phyloP scores from a whole-genome alignment of 2,888 invertebrate genomes.

The Cylloceria caligata region DNA sequence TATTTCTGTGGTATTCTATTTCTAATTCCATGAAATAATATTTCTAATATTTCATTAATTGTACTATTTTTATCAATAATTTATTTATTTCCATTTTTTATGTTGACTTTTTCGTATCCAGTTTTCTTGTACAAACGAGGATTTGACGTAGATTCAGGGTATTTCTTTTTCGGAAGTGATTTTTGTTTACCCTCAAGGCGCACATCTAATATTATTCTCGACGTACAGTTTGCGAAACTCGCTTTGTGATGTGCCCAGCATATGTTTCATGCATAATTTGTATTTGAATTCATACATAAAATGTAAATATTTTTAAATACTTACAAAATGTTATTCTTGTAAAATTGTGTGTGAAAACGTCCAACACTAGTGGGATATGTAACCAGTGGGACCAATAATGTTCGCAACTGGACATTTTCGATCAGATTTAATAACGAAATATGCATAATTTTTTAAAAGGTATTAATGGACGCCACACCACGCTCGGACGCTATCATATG shows the following conservation, averaged over 20 bases:
- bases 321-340: background rate
- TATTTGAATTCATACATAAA: constrained; percentile 38
- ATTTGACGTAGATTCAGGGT: constrained; percentile 38
- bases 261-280: background rate
- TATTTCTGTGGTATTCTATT: no score
- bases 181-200: constrained; percentile 29
- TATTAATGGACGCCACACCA: constrained; percentile 45
- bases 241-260: constrained; percentile 64
- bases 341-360: background rate
- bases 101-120: constrained; percentile 22
- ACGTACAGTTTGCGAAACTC: constrained; percentile 45
- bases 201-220: constrained; percentile 27
- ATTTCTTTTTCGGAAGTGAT: background rate
- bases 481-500: constrained; percentile 63
- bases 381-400: background rate
- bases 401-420: background rate
- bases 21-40: no score
- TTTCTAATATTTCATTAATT: no score
- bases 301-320: background rate
- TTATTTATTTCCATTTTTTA: background rate
- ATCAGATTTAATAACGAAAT: constrained; percentile 38
- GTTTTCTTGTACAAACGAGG: constrained; percentile 27
- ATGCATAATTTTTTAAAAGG: constrained; percentile 51
- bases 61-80: no score
- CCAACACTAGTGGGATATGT: no score